phyloP scores from a whole-genome alignment of 2,888 invertebrate species.

The Phyllotreta cruciferae region DNA sequence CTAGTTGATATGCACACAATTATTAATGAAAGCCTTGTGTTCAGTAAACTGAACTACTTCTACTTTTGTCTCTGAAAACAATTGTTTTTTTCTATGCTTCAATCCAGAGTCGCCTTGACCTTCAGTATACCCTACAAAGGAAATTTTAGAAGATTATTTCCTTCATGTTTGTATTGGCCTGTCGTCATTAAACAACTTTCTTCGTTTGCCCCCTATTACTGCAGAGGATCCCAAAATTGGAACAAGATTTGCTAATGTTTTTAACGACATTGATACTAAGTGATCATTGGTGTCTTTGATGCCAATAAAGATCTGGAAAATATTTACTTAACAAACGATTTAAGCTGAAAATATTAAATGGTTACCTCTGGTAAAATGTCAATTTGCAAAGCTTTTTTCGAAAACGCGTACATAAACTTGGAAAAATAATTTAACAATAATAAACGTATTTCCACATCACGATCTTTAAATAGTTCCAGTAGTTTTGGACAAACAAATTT shows the following conservation, averaged over 20 bases:
- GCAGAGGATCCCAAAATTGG: slow-evolving; percentile 84
- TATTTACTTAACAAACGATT: slow-evolving; percentile 5
- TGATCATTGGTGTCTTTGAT: slow-evolving; percentile 86
- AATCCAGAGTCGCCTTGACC: too few relatives aligned
- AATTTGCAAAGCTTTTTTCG: slow-evolving; percentile 76
- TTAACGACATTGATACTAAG: slow-evolving; percentile 81
- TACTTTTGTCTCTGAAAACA: too few relatives aligned
- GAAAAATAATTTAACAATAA: slow-evolving; percentile 80
- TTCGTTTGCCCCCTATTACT: slow-evolving; percentile 84
- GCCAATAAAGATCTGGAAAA: slow-evolving; percentile 77
- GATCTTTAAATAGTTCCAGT: slow-evolving; percentile 81
- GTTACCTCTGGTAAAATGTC: slow-evolving; percentile 84
- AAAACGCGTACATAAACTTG: slow-evolving; percentile 76
- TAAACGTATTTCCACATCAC: slow-evolving; percentile 83
- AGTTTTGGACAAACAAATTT: slow-evolving; percentile 79
- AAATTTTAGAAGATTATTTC: slow-evolving; percentile 33
- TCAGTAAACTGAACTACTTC: too few relatives aligned
- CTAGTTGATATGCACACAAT: too few relatives aligned
- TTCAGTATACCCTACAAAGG: too few relatives aligned
- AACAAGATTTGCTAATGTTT: slow-evolving; percentile 83
- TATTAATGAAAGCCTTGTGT: too few relatives aligned
- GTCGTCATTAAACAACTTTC: slow-evolving; percentile 85
- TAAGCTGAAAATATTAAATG: slow-evolving; percentile 15
- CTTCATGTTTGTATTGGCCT: slow-evolving; percentile 65
- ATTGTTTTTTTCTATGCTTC: too few relatives aligned